Base-by-base conservation (phyloP, 2,888 invertebrate species). In the Eristalis intricaria region DNA sequence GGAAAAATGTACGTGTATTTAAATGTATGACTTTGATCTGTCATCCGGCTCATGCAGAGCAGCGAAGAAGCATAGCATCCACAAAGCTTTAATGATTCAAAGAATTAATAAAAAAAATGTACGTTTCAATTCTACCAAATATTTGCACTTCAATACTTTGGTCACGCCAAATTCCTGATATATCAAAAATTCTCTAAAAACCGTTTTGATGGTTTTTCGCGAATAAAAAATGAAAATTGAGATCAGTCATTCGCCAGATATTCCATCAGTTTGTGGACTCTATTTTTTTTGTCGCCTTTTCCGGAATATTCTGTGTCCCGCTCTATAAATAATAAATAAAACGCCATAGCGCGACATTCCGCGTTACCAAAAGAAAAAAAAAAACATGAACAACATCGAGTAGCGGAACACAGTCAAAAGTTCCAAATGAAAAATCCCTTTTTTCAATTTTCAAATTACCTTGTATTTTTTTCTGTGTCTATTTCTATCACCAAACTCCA, bases 231-330 rank as follows among this genome's bases (percentile, higher is more conserved):
- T 26, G 23, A 35, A 60, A 66, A 61, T 76, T 60, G 4, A 76
- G 68, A 66, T 66, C 75, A 40, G 65, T 76, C 75, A 66, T 60
- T 23, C 60, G 40, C 75, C 75, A 76, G 40, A 76, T 26, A 32
- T 73, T 50, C 63, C 63, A 73, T 73, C 63, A 63, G 73, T 32
- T 50, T 19, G 7, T 26, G n/a, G 32, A n/a, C 8, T 19, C 29
- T 75, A 23, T 65, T 58, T 35, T 15, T 4, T 7, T 32, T 7
- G 10, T 58, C 32, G 10, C n/a, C 19, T 56, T 58, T 15, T n/a
- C 38, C 23, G 35, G 13, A 50, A 74, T 65, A 74, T 65, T 74
- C 26, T 29, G n/a, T 35, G 56, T 58, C 4, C 61, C 38, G 2
- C n/a, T 10, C n/a, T 61, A 61, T n/a, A 29, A 40, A 29, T 43